Conservation (phyloP, 2,797 vertebrate species). For the Xiphophorus birchmanni region DNA sequence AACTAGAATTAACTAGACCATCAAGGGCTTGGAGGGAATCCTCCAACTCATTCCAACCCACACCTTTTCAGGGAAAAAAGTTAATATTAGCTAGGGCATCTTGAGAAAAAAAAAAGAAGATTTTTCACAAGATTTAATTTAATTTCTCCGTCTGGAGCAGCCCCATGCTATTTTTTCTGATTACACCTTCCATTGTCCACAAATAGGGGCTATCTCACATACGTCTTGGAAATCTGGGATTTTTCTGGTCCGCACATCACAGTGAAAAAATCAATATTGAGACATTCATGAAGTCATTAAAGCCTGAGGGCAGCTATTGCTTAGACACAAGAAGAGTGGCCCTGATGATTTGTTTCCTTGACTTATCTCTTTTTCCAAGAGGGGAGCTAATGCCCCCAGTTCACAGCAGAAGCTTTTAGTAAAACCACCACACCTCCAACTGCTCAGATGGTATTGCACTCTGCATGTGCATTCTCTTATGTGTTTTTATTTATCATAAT, state of each 20-base stretch:
- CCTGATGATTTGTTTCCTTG: not conserved
- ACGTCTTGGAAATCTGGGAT: not conserved
- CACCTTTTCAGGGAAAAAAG: not conserved
- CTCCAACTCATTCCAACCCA: not conserved
- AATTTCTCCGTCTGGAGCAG: not conserved
- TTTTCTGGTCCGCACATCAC: not conserved
- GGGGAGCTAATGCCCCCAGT: not conserved
- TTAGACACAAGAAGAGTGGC: constrained; percentile 8
- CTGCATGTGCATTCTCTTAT: not conserved
- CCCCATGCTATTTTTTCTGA: not conserved
- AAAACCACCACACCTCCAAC: not conserved
- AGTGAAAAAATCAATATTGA: constrained; percentile 7
- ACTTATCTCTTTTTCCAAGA: not conserved
- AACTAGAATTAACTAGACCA: not conserved
- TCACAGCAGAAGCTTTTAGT: not conserved
- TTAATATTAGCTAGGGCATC: not conserved
- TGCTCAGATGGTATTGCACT: not conserved
- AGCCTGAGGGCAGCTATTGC: constrained; percentile 7
- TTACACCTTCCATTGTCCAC: not conserved
- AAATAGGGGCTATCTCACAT: not conserved
- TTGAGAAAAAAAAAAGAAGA: not conserved
- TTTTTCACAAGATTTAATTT: not conserved
- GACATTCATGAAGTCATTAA: constrained; percentile 12
- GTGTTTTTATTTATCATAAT: not conserved
- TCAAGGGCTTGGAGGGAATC: not conserved